Base-by-base conservation (phyloP, 2,113 vertebrate genomes). In the Leptobrachium leishanense region DNA sequence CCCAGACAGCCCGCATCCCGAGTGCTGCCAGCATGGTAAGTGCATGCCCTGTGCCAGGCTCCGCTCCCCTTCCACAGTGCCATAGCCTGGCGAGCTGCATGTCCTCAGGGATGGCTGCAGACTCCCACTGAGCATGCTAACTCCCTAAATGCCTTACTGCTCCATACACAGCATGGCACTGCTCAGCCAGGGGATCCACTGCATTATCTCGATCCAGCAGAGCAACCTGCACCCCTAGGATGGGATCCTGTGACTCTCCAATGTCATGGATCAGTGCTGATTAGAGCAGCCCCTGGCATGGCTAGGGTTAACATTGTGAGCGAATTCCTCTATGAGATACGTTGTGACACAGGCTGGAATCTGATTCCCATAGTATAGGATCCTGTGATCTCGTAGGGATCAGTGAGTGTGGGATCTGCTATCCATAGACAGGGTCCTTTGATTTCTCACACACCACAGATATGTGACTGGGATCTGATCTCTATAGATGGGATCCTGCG, bases 11-110 rank as follows among this genome's bases (percentile, higher is more conserved):
- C 31, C 75, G 41, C 53, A 5, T 39, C 9, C 20, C 31, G 12
- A 40, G 13, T 77, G 9, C 62, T 57, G 13, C 44, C 5, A 40
- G n/a, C 44, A 80, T 80, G 77, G 77, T 80, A 12, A 74, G 77
- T 80, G 63, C 63, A 41, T 20, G 10, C 4, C 20, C 20, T 0
- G 20, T 31, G 20, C 20, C 20, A 31, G 20, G 0, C 20, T 31
- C 20, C 20, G 20, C 20, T 31, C 20, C 20, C 20, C 20, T 31
- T 31, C 20, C 20, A 31, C 20, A 31, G 20, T 31, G 20, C 20
- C 20, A 31, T 1, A 31, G 20, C 20, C 20, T 31, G 20, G 20
- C 20, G 20, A 59, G 9, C 13, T 10, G 55, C 55, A 59, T 59
- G 11, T 12, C 9, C 9, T 12, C 13, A 12, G 9, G 2, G 13